Conservation (phyloP, 2,113 vertebrate species). For the Lophura nycthemera region DNA sequence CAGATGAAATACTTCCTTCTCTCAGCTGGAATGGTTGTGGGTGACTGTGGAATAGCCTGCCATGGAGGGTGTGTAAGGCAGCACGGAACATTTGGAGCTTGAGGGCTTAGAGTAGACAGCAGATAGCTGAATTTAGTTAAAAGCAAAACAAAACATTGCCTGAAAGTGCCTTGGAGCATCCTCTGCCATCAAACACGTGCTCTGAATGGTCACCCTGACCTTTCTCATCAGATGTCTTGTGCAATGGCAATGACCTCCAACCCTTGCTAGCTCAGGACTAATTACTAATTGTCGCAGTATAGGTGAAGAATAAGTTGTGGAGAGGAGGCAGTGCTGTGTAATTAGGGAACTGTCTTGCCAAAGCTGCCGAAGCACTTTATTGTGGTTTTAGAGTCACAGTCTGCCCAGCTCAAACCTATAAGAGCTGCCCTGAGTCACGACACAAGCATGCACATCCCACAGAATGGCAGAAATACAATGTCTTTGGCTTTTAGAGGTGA, state of each 20-base stretch:
- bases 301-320: accelerated
- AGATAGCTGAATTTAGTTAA: background rate
- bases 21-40: background rate
- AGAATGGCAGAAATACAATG: background rate
- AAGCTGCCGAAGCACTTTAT: background rate
- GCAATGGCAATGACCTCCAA: background rate
- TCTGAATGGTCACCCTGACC: background rate
- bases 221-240: background rate
- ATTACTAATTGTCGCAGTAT: background rate
- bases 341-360: background rate
- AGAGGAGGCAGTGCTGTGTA: background rate
- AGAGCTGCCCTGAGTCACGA: background rate
- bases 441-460: background rate
- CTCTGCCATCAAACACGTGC: background rate
- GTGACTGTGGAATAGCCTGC: background rate
- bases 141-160: background rate
- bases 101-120: background rate
- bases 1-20: background rate
- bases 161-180: background rate
- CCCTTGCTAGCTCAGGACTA: background rate
- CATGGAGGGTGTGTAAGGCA: background rate
- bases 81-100: background rate
- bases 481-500: accelerated
- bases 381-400: background rate
- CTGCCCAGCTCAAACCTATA: background rate